A percentile compares a stretch with the other conserved stretches of the same genome.
Conservation (phyloP, 2,888 invertebrate genomes). For the Adineta ricciae region DNA sequence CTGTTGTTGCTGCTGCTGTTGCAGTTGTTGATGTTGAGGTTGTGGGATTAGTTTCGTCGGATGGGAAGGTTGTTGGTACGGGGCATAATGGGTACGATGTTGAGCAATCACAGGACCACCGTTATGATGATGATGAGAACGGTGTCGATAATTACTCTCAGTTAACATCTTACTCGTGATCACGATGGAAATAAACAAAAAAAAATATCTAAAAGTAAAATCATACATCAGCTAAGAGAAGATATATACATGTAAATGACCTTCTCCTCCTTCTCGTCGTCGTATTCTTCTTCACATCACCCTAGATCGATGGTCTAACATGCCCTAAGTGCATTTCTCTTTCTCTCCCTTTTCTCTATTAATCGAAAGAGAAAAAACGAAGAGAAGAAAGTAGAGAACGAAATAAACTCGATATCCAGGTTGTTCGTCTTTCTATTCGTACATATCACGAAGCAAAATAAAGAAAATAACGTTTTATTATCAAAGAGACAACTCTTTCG, state of each 20-base stretch:
- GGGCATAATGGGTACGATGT: neutral
- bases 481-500: neutral
- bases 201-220: neutral
- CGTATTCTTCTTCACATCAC: neutral
- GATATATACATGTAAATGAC: neutral
- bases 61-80: neutral
- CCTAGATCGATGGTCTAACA: constrained; percentile 13
- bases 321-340: neutral
- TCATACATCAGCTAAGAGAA: neutral
- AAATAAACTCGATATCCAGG: neutral
- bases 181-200: neutral
- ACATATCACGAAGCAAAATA: neutral
- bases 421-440: neutral
- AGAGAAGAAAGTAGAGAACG: neutral
- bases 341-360: constrained; percentile 8
- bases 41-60: neutral
- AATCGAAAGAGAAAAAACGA: neutral
- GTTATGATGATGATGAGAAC: neutral
- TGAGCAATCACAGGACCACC: neutral
- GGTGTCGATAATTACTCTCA: neutral
- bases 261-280: neutral
- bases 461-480: neutral
- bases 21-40: neutral
- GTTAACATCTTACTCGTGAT: neutral
- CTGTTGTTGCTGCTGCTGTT: neutral